Evolutionary conservation across 2,113 vertebrate genomes (phyloP).

Genomic region (Mastomys natalensis): DNA sequence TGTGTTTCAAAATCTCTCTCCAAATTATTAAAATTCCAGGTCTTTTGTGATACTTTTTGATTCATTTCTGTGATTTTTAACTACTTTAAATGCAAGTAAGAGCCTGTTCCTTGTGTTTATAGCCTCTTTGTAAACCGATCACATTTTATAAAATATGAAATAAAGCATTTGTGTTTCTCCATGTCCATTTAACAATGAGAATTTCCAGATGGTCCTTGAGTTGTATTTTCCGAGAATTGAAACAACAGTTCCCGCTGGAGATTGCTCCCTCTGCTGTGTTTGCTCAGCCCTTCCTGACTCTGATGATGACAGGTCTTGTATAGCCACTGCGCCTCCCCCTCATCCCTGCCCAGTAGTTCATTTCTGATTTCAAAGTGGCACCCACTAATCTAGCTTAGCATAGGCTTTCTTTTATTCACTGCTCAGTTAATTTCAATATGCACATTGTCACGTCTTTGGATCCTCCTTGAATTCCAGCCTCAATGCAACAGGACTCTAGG

Average conservation of each 20-base stretch:
- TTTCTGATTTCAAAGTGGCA: neutral
- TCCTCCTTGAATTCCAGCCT: conserved; percentile 1
- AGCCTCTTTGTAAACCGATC: conserved; percentile 50
- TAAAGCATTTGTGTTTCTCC: conserved; percentile 66
- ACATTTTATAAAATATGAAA: conserved; percentile 67
- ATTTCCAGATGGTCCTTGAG: conserved; percentile 60
- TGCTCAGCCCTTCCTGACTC: neutral
- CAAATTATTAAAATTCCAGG: conserved; percentile 82
- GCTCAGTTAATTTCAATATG: neutral
- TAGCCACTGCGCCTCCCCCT: neutral
- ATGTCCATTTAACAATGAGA: conserved; percentile 63
- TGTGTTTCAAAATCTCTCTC: conserved; percentile 71
- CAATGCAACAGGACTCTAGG: neutral
- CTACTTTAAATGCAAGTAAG: conserved; percentile 70
- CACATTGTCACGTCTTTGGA: neutral
- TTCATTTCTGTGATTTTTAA: conserved; percentile 69
- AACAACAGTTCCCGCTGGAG: conserved; percentile 2
- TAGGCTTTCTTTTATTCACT: neutral
- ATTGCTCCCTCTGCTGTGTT: conserved; percentile 25
- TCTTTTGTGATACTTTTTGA: conserved; percentile 73
- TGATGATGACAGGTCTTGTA: neutral
- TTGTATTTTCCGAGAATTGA: conserved; percentile 32
- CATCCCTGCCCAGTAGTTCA: neutral
- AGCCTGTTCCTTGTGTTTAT: conserved; percentile 56
- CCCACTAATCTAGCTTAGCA: neutral